Evolutionary conservation across 2,797 vertebrate species (phyloP).

Genomic region (Leptoclinus maculatus): DNA sequence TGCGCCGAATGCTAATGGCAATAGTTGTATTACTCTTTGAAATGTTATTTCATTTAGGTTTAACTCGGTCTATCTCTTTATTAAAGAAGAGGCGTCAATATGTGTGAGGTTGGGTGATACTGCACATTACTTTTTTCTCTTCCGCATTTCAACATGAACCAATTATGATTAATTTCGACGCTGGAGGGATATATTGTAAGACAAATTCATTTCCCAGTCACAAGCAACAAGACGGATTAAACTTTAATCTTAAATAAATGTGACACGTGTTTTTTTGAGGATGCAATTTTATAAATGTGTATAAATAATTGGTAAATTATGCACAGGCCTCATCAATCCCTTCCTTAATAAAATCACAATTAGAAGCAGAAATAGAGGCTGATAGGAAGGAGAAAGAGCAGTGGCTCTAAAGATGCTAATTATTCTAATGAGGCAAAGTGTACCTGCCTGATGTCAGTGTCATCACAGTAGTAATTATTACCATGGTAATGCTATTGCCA

Average conservation of each 20-base stretch:
- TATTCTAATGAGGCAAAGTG: conserved; percentile 86
- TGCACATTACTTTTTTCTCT: neutral
- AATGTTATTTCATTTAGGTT: neutral
- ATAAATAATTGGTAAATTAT: conserved; percentile 85
- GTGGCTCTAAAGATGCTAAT: conserved; percentile 83
- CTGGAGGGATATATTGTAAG: conserved; percentile 66
- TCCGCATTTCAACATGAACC: conserved; percentile 24
- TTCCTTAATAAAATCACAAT: conserved; percentile 85
- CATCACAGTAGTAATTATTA: conserved; percentile 86
- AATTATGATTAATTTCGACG: conserved; percentile 38
- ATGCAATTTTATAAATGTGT: conserved; percentile 80
- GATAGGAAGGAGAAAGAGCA: conserved; percentile 55
- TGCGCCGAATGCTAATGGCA: neutral
- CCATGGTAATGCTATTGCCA: conserved; percentile 88
- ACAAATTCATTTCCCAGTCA: conserved; percentile 76
- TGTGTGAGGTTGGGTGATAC: neutral
- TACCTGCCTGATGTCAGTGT: conserved; percentile 85
- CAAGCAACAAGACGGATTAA: conserved; percentile 76
- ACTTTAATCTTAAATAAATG: conserved; percentile 85
- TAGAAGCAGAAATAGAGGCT: conserved; percentile 72
- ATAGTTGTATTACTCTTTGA: neutral
- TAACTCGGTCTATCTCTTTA: neutral
- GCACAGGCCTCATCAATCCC: conserved; percentile 78
- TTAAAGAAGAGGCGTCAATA: neutral
- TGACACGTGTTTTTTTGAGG: conserved; percentile 77